These are phyloP conservation scores for Poeciliopsis paucimaculata DNA, from an alignment of 2,797 vertebrate species.

Conservation along the genomic window DNA sequence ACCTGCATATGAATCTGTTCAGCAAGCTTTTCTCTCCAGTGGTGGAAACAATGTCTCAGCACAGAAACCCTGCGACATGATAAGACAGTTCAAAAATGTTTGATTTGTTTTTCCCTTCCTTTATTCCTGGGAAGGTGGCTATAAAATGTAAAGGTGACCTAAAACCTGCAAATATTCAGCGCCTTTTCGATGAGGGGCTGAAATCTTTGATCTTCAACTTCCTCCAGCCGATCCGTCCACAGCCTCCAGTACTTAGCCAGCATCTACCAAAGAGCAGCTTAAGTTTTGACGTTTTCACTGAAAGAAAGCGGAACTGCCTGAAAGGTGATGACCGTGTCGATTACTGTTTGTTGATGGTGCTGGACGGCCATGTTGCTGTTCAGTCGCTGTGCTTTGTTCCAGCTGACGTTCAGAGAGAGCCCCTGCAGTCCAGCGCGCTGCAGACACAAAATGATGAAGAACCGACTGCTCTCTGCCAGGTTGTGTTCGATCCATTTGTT, in stretches of 20 bases:
- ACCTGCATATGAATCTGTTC: conserved; percentile 75
- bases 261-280: conserved; percentile 70
- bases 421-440: conserved; percentile 80
- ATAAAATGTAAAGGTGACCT: conserved; percentile 8
- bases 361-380: conserved; percentile 81
- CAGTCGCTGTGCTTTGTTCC: conserved; percentile 67
- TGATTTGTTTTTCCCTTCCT: not conserved
- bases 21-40: conserved; percentile 73
- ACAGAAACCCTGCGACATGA: conserved; percentile 69
- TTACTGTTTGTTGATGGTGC: conserved; percentile 79
- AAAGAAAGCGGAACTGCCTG: not conserved
- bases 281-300: not conserved
- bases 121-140: too few relatives aligned
- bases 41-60: conserved; percentile 64
- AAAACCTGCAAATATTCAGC: conserved; percentile 80
- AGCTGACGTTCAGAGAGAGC: conserved; percentile 76
- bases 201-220: conserved; percentile 81
- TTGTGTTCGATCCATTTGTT: not conserved
- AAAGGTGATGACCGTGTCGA: not conserved
- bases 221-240: conserved; percentile 84
- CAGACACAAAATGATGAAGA: conserved; percentile 25
- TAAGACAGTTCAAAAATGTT: conserved; percentile 4
- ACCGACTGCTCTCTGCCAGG: not conserved
- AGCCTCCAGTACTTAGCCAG: conserved; percentile 80
- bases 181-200: conserved; percentile 68